Percentiles rank a stretch among this genome's conserved stretches.
These are phyloP conservation scores for Mimachlamys varia DNA, from an alignment of 2,888 invertebrate genomes.

Conservation along the genomic window DNA sequence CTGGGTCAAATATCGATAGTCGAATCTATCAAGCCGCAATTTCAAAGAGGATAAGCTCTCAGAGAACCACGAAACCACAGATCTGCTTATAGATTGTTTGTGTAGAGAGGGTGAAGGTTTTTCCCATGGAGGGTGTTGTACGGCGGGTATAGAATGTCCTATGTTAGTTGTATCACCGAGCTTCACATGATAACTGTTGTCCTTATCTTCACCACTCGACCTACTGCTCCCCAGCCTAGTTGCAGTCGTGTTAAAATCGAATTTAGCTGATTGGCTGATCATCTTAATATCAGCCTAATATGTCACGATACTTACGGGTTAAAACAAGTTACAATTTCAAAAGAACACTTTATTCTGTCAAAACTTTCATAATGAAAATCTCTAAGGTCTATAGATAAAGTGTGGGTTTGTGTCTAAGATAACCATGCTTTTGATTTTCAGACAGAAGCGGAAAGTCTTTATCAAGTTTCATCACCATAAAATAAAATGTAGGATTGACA, in stretches of 20 bases:
- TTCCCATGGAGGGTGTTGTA: background rate
- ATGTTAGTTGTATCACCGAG: background rate
- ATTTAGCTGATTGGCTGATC: background rate
- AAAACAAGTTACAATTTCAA: background rate
- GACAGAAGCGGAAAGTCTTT: conserved; percentile 2
- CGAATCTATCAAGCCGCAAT: conserved; percentile 19
- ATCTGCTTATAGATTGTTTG: background rate
- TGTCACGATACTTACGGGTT: background rate
- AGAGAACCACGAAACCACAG: background rate
- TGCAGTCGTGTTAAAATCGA: background rate
- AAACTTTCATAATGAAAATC: background rate
- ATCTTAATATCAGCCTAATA: background rate
- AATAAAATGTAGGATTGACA: conserved; percentile 8
- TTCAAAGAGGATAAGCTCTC: conserved; percentile 22
- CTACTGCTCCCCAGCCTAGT: background rate
- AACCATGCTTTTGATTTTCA: background rate
- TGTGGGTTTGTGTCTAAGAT: background rate
- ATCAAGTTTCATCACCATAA: background rate
- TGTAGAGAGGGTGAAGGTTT: background rate
- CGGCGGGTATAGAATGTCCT: background rate
- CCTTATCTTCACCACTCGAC: background rate
- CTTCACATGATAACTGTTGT: background rate
- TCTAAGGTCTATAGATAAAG: background rate
- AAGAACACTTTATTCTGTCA: background rate
- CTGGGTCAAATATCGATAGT: conserved; percentile 7